Base-by-base conservation (phyloP, 2,888 invertebrate genomes). In the Temnothorax unifasciatus region DNA sequence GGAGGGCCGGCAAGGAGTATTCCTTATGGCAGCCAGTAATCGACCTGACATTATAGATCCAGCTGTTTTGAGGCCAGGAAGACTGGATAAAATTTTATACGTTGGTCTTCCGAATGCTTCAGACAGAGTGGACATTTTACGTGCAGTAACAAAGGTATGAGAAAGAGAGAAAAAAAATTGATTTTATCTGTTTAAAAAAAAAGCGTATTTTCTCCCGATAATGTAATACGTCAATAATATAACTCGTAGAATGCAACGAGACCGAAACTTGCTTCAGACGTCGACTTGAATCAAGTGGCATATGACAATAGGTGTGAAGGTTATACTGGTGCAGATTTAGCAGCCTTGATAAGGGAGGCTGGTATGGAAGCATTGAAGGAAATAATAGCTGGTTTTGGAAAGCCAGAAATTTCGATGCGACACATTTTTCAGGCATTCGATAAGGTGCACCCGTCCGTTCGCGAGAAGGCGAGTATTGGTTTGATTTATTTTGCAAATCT, bases 1-100 rank as follows among this genome's bases (percentile, higher is more conserved):
- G 59, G 98, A 99, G 94, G 97, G 97, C 44, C 96, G 99, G 69
- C 97, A 97, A 93, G 98, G 98, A 1, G 99, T 99, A 5, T 99
- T 98, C 94, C 96, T 99, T 29, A 96, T 99, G 95, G 99, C 99
- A 0, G 99, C 99, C 0, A 99, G 98, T 41, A 99, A 99, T 95
- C 96, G 99, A 90, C 99, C 99, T 0, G 99, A 99, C 93, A 99
- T 99, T 34, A 97, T 99, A 82, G 99, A 99, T 95, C 98, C 99
- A 3, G 99, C 99, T 0, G 97, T 99, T 57, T 95, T 99, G 85
- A 96, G 99, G 92, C 97, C 98, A 0, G 99, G 99, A 0, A 96
- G 99, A 89, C 96, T 99, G 85, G 99, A 99, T 93, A 98, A 98
- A 93, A 97, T 98, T 82, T 96, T 99, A 84, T 99, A 98, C 93